Conservation (phyloP, 2,113 vertebrate genomes). For the Probosciger aterrimus region DNA sequence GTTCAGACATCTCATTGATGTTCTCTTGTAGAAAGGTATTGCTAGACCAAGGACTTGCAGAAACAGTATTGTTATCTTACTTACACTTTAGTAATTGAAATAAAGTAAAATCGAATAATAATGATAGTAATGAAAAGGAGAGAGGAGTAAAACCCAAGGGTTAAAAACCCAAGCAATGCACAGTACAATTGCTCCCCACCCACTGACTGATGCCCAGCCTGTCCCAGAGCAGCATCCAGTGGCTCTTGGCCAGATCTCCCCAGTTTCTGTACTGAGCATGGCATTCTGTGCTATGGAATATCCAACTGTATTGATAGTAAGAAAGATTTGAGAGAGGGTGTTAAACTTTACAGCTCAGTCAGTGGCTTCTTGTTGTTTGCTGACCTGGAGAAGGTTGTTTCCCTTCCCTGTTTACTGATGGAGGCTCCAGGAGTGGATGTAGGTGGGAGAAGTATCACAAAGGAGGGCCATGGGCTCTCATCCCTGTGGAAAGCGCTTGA, state of each 20-base stretch:
- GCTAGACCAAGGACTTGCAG: neutral
- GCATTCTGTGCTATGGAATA: neutral
- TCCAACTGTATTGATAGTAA: neutral
- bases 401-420: fast-evolving
- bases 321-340: neutral
- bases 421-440: neutral
- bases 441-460: neutral
- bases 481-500: neutral
- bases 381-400: neutral
- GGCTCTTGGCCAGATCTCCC: neutral
- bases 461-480: neutral
- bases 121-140: neutral
- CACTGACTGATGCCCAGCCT: neutral
- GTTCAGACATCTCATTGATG: neutral
- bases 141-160: neutral
- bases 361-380: neutral
- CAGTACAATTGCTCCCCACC: neutral
- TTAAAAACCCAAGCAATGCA: neutral
- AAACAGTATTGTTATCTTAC: neutral
- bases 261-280: neutral
- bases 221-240: neutral
- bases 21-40: neutral
- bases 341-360: neutral
- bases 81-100: neutral
- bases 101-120: neutral